A percentile compares a stretch with the other conserved stretches of the same genome.
These are phyloP conservation scores for Seira ritae DNA, from an alignment of 2,888 invertebrate genomes.

Conservation along the genomic window DNA sequence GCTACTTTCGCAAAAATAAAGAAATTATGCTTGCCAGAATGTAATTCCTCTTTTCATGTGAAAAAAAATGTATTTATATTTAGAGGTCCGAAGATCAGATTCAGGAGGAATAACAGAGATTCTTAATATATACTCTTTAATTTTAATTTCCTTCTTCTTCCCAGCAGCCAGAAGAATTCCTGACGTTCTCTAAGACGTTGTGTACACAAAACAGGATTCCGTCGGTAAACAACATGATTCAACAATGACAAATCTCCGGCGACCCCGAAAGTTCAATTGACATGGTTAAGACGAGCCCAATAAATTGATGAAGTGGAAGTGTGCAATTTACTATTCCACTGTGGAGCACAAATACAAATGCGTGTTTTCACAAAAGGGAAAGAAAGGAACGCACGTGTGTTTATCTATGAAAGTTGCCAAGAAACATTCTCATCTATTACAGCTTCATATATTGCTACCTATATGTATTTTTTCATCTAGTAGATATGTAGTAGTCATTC, in stretches of 20 bases:
- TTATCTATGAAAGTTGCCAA: constrained; percentile 36
- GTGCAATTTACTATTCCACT: neutral
- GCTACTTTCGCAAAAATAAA: neutral
- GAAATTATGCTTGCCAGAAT: neutral
- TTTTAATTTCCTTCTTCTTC: neutral
- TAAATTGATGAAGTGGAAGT: constrained; percentile 10
- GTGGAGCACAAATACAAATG: constrained; percentile 11
- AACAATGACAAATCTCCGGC: constrained; percentile 6
- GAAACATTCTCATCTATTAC: neutral
- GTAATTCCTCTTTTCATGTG: constrained; percentile 4
- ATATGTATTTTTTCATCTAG: neutral
- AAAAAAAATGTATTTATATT: neutral
- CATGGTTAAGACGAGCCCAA: constrained; percentile 2
- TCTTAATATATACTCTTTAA: neutral
- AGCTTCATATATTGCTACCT: too few species aligned
- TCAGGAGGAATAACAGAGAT: neutral
- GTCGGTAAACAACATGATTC: constrained; percentile 8
- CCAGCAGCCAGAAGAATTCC: too few species aligned
- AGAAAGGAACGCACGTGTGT: constrained; percentile 57
- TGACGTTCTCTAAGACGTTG: constrained; percentile 11
- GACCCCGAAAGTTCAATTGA: constrained; percentile 14
- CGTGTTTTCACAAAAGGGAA: constrained; percentile 29
- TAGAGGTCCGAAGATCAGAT: neutral
- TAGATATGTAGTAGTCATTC: too few species aligned
- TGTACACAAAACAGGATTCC: neutral